A percentile compares a stretch with the other conserved stretches of the same genome.
Evolutionary conservation across 2,797 vertebrate genomes (phyloP).

Genomic region (Neomorphus geoffroyi): DNA sequence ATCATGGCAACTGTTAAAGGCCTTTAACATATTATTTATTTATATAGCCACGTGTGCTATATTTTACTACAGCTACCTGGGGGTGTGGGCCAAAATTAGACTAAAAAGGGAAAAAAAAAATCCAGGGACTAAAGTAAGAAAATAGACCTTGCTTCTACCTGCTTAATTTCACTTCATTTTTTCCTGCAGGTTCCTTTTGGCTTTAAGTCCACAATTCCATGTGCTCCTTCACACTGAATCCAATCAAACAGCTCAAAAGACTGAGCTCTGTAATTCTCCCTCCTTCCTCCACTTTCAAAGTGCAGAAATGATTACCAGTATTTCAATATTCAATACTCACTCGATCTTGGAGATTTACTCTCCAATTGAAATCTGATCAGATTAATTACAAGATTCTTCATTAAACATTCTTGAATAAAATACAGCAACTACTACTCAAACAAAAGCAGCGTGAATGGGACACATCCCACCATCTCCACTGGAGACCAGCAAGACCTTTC

Average conservation of each 20-base stretch:
- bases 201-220: neutral
- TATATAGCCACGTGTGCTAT: too few species aligned
- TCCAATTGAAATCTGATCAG: neutral
- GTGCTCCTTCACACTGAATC: neutral
- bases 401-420: neutral
- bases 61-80: neutral
- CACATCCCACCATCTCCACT: too few species aligned
- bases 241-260: neutral
- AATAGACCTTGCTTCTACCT: neutral
- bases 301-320: rapidly evolving
- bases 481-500: neutral
- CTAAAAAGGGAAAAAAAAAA: neutral
- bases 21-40: too few species aligned
- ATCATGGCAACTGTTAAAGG: rapidly evolving
- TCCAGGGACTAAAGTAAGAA: neutral
- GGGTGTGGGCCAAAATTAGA: neutral
- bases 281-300: neutral
- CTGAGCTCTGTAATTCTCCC: neutral
- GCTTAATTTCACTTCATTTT: neutral
- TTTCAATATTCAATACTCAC: neutral
- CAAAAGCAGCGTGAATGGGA: neutral
- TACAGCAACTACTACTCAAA: too few species aligned
- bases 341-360: neutral
- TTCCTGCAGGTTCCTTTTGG: neutral
- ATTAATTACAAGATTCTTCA: neutral